Conservation (phyloP, 2,888 invertebrate species). For the Watsonalla binaria region DNA sequence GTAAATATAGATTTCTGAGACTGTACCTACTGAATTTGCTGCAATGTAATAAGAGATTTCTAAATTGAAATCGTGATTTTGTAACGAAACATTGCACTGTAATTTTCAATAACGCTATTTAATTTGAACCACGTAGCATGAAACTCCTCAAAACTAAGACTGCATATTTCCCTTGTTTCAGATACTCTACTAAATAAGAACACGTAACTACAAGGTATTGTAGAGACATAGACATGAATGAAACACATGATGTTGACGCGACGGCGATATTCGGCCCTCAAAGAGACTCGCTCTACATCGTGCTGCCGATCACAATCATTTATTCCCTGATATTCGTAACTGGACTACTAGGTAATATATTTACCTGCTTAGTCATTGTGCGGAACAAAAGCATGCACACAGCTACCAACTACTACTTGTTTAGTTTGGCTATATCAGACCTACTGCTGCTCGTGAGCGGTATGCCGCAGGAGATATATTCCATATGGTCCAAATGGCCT, state of each 20-base stretch:
- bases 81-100: no score
- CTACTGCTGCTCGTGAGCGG: constrained; percentile 87
- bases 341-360: constrained; percentile 88
- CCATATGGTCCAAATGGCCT: constrained; percentile 87
- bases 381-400: constrained; percentile 91
- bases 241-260: constrained; percentile 38
- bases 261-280: constrained; percentile 60
- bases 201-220: no score
- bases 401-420: constrained; percentile 89
- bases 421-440: constrained; percentile 91
- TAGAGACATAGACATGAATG: constrained; percentile 18
- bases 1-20: no score
- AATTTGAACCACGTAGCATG: no score
- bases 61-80: no score
- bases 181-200: no score
- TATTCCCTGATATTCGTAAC: constrained; percentile 88
- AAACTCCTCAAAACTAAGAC: no score
- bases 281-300: constrained; percentile 79
- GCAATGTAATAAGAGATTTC: no score
- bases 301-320: constrained; percentile 85
- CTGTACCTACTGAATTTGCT: no score
- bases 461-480: constrained; percentile 89
- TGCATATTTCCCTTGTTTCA: no score
- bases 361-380: constrained; percentile 91
- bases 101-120: no score